Percentiles rank a stretch among this genome's conserved stretches.
Evolutionary conservation across 2,888 invertebrate genomes (phyloP).

Genomic region (Colostygia pectinataria): DNA sequence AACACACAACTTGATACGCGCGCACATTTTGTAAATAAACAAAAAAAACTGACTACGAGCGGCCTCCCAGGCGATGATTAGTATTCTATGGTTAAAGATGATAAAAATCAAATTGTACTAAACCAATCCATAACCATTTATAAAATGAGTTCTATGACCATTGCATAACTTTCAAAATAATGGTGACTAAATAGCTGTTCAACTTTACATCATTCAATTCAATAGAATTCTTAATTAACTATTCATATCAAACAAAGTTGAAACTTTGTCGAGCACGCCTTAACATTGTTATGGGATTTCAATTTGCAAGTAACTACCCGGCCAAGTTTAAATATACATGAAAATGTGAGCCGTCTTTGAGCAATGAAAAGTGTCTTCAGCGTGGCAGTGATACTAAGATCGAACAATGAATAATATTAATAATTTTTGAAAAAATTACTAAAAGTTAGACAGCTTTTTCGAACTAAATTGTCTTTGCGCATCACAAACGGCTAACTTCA

Average conservation of each 20-base stretch:
- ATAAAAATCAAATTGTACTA: too few species aligned
- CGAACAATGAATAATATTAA: slow-evolving; percentile 1
- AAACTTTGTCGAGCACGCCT: slow-evolving; percentile 51
- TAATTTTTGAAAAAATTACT: background rate
- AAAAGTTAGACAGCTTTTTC: background rate
- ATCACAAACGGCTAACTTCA: too few species aligned
- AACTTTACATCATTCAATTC: slow-evolving; percentile 43
- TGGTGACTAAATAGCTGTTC: slow-evolving; percentile 4
- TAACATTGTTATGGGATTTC: slow-evolving; percentile 69
- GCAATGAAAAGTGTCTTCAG: slow-evolving; percentile 56
- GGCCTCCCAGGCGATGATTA: too few species aligned
- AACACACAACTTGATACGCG: too few species aligned
- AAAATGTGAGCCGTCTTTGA: slow-evolving; percentile 59
- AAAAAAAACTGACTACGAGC: too few species aligned
- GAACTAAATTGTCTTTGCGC: too few species aligned
- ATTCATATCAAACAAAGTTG: slow-evolving; percentile 59
- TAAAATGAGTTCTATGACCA: too few species aligned
- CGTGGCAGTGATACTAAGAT: slow-evolving; percentile 13
- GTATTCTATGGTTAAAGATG: too few species aligned
- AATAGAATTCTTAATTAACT: slow-evolving; percentile 64
- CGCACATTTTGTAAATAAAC: too few species aligned
- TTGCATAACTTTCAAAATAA: background rate
- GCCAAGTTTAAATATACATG: slow-evolving; percentile 65
- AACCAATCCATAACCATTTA: too few species aligned
- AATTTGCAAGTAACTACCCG: slow-evolving; percentile 53